Base-by-base conservation (phyloP, 2,113 vertebrate genomes). In the Delphinus delphis region DNA sequence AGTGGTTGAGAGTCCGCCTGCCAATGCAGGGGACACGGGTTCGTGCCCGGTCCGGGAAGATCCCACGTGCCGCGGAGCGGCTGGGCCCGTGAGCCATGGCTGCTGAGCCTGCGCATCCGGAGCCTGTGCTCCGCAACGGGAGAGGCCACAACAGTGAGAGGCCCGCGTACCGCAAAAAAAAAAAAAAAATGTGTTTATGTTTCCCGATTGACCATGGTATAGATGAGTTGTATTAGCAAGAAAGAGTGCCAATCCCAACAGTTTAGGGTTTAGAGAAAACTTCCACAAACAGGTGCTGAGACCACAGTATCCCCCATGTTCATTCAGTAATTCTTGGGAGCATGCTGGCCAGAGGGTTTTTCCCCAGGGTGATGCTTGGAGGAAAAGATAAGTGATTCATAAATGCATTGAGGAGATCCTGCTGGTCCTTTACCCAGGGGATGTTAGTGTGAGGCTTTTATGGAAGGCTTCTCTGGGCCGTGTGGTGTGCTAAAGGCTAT, bases 241-340 rank as follows among this genome's bases (percentile, higher is more conserved):
- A 60, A 50, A 33, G 33, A 65, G 18, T 3, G 47, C 20, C 15
- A 93, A 84, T 77, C 14, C 41, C 55, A 53, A 62, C 62, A 28
- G 26, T n/a, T 62, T 23, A 13, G 20, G 25, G 63, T 25, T 77
- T 53, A 53, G 33, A 41, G 80, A 53, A 71, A 87, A 17, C 8
- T 17, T 25, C 25, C 26, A 50, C 13, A 13, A 53, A 20, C 15
- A 28, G 33, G 14, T 28, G 38, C 53, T 41, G 60, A 23, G 1
- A 47, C 23, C 18, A 62, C 15, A 23, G 2, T 1, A 5, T 41
- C 8, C 25, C 17, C 26, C 5, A 3, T 2, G 13, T 13, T 4
- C 6, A 23, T 44, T 63, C 23, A 25, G 86, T 3, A 6, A 5
- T 26, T 23, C 14, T 33, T 18, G 44, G 55, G 6, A 2, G 44